Evolutionary conservation across 1,140 invertebrate genomes (phyloP).

Genomic region (Bombyx mandarina): DNA sequence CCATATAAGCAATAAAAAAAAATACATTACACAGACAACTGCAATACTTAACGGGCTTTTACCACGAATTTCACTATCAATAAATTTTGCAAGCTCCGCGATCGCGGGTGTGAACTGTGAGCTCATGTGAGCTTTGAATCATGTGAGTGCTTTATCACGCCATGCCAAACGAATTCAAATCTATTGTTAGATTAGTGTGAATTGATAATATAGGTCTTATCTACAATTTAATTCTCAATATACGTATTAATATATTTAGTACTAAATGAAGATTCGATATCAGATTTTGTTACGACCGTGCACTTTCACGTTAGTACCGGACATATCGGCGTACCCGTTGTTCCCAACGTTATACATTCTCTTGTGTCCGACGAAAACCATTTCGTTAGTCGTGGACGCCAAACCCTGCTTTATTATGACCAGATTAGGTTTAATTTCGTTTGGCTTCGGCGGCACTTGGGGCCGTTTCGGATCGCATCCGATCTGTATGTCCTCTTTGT

Average conservation of each 20-base stretch:
- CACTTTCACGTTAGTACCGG: constrained; percentile 11
- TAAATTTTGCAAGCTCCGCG: no score
- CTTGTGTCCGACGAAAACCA: constrained; percentile 23
- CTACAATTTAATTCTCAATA: not conserved
- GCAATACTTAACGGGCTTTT: no score
- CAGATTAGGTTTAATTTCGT: constrained; percentile 36
- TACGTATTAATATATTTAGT: not conserved
- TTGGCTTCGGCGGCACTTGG: constrained; percentile 7
- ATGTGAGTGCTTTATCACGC: no score
- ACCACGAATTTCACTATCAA: no score
- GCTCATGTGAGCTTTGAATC: no score
- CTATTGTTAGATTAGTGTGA: no score
- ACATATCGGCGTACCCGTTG: constrained; percentile 12
- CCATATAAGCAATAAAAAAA: no score
- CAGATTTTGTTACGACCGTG: constrained; percentile 10
- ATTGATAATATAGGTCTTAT: no score
- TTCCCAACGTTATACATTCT: constrained; percentile 19
- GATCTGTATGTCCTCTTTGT: constrained; percentile 39
- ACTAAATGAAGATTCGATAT: not conserved
- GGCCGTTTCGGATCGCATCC: constrained; percentile 14
- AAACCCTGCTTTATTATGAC: constrained; percentile 78
- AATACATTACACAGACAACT: no score
- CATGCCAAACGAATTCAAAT: no score
- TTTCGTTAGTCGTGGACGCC: constrained; percentile 79
- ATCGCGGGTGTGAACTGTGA: no score